These are phyloP conservation scores for Scolopax rusticola DNA, from an alignment of 2,797 vertebrate genomes.

Conservation along the genomic window DNA sequence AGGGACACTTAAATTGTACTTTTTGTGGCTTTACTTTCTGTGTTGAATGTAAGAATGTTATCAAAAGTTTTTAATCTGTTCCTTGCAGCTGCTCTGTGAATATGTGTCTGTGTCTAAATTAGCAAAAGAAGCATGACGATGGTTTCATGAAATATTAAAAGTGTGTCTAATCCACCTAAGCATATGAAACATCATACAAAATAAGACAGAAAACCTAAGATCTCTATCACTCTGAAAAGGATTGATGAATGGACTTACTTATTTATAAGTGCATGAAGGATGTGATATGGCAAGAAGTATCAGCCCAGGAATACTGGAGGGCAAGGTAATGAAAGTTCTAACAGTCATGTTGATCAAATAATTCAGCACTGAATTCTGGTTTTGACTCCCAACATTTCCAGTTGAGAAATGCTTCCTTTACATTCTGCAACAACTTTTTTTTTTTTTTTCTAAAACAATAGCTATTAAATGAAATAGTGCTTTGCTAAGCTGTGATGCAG, in stretches of 20 bases:
- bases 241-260: neutral
- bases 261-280: neutral
- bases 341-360: neutral
- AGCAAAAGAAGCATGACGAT: neutral
- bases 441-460: neutral
- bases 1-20: neutral
- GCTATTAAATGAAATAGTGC: neutral
- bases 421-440: neutral
- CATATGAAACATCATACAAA: neutral
- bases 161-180: neutral
- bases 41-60: neutral
- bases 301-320: neutral
- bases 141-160: neutral
- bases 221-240: neutral
- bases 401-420: neutral
- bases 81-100: neutral
- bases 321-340: neutral
- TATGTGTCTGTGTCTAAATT: neutral
- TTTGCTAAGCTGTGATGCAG: neutral
- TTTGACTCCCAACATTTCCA: neutral
- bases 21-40: neutral
- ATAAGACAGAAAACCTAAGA: neutral
- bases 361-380: neutral
- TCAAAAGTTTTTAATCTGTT: neutral
- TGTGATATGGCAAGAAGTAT: neutral